Percentiles rank a stretch among this genome's conserved stretches.
phyloP scores from a whole-genome alignment of 1,140 invertebrate genomes.

The Saccostrea cuccullata region DNA sequence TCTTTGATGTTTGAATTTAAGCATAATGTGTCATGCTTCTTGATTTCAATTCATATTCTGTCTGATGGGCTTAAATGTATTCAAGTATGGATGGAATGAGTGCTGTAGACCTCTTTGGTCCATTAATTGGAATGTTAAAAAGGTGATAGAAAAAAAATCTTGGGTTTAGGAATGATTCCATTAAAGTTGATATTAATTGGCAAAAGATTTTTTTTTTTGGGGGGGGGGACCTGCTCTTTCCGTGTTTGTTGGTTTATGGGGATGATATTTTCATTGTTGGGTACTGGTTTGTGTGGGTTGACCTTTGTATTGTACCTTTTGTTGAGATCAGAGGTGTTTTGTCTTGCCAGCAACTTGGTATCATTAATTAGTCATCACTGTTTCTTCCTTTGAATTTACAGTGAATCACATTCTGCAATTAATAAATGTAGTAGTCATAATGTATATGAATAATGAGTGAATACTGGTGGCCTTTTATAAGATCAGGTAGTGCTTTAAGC shows the following conservation, averaged over 20 bases:
- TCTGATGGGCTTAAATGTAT: background rate
- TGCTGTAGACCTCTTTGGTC: background rate
- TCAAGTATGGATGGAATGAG: background rate
- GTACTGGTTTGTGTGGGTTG: background rate
- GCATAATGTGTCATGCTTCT: slow-evolving; percentile 39
- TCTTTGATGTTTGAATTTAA: slow-evolving; percentile 38
- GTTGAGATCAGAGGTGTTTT: background rate
- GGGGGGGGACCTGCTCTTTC: too few species aligned
- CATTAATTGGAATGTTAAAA: background rate
- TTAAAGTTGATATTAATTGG: background rate
- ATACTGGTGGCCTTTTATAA: background rate
- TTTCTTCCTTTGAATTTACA: background rate
- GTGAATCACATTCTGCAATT: background rate
- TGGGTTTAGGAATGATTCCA: background rate
- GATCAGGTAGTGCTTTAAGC: background rate
- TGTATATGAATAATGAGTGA: background rate
- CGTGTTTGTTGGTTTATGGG: too few species aligned
- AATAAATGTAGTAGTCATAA: too few species aligned
- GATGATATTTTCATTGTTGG: too few species aligned
- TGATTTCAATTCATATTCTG: slow-evolving; percentile 5
- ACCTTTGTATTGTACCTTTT: background rate
- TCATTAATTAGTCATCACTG: background rate
- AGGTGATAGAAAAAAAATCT: background rate
- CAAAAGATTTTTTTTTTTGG: background rate
- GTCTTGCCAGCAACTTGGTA: background rate